Evolutionary conservation across 2,113 vertebrate species (phyloP).

Genomic region (Coregonus clupeaformis): DNA sequence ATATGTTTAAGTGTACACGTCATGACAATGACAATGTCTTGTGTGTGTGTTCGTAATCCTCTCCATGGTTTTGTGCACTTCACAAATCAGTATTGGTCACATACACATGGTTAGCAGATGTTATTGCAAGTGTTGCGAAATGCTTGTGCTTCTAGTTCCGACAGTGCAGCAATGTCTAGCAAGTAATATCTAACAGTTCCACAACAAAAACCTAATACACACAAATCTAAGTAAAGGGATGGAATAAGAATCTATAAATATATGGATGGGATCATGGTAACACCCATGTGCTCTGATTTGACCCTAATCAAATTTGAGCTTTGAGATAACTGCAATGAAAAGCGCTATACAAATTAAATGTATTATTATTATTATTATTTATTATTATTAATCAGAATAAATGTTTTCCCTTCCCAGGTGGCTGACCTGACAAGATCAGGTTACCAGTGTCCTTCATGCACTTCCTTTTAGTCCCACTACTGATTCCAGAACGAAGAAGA

Average conservation of each 20-base stretch:
- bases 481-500: neutral
- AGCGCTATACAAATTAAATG: neutral
- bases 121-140: too few species aligned
- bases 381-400: conserved; percentile 36
- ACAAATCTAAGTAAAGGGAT: too few species aligned
- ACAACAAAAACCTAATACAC: too few species aligned
- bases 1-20: conserved; percentile 13
- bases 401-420: conserved; percentile 56
- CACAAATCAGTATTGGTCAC: too few species aligned
- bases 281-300: conserved; percentile 37
- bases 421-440: conserved; percentile 57
- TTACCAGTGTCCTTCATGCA: conserved; percentile 34
- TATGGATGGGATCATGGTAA: too few species aligned
- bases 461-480: neutral
- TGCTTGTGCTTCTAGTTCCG: too few species aligned
- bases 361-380: conserved; percentile 21
- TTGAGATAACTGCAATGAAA: conserved; percentile 4
- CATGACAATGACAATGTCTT: conserved; percentile 15
- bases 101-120: too few species aligned
- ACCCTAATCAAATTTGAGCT: conserved; percentile 22
- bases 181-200: too few species aligned
- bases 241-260: too few species aligned
- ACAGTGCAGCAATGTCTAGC: too few species aligned
- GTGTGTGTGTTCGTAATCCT: conserved; percentile 12
- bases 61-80: too few species aligned